phyloP scores from a whole-genome alignment of 2,113 vertebrate species.

The Cisticola juncidis region DNA sequence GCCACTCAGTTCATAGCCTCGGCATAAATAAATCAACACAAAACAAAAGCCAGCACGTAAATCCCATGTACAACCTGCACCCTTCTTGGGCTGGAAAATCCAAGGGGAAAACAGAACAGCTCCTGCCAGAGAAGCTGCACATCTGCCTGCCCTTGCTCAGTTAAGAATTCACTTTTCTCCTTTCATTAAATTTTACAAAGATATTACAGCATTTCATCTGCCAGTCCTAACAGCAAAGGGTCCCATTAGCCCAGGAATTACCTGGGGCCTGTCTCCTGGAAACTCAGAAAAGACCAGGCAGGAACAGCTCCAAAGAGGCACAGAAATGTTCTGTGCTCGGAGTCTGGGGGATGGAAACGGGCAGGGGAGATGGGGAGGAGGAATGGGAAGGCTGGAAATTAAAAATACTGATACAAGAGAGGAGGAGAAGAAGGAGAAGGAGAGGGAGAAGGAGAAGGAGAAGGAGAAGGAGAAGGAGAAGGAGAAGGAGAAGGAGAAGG shows the following conservation, averaged over 20 bases:
- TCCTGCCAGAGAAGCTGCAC: background rate
- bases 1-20: conserved; percentile 31
- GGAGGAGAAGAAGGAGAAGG: no score
- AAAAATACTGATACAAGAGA: background rate
- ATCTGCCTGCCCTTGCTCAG: conserved; percentile 20
- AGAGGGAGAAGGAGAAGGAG: background rate
- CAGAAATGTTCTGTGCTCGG: background rate
- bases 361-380: background rate
- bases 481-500: background rate
- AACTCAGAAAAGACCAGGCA: background rate
- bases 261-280: conserved; percentile 28
- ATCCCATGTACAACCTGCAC: conserved; percentile 1
- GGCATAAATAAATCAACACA: conserved; percentile 67
- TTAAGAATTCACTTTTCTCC: conserved; percentile 54
- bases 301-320: background rate
- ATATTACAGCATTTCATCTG: conserved; percentile 47
- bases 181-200: conserved; percentile 57
- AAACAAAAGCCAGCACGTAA: conserved; percentile 63
- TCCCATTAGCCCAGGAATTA: background rate
- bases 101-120: background rate
- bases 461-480: background rate
- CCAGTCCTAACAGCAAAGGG: conserved; percentile 17
- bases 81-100: background rate
- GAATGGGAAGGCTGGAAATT: background rate
- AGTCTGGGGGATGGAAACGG: background rate